phyloP scores from a whole-genome alignment of 30 jellyfish, hydroid and myxozoan genomes.

The Hydractinia echinata region DNA sequence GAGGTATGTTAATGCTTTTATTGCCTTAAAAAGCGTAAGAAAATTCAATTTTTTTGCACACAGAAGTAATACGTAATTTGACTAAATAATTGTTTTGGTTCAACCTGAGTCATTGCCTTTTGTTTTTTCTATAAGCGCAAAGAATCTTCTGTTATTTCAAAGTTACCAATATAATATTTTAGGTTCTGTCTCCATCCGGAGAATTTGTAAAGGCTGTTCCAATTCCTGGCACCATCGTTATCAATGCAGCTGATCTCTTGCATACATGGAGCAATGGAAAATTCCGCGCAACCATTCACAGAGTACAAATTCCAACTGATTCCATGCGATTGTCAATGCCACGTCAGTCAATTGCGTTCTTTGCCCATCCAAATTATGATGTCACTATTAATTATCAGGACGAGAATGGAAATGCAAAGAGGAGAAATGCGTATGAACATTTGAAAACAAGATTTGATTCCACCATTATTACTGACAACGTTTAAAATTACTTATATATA shows the following conservation, averaged over 20 bases:
- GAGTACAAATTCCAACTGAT: neutral
- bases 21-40: no score
- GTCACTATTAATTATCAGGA: neutral
- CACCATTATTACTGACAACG: neutral
- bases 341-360: constrained; percentile 34
- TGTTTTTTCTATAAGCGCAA: no score
- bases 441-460: constrained; percentile 8
- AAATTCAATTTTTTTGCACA: no score
- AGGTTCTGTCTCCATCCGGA: constrained; percentile 28
- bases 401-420: neutral
- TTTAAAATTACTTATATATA: no score
- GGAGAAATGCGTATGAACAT: constrained; percentile 23
- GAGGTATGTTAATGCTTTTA: constrained; percentile 10
- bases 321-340: neutral
- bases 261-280: constrained; percentile 23
- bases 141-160: no score
- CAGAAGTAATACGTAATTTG: no score
- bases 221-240: constrained; percentile 37
- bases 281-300: constrained; percentile 20
- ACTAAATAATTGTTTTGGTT: no score
- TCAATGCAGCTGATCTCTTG: constrained; percentile 29
- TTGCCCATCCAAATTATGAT: constrained; percentile 25
- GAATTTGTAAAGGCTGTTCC: constrained; percentile 35
- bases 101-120: no score
- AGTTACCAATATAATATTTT: neutral